These are phyloP conservation scores for Notocelia uddmanniana DNA, from an alignment of 2,888 invertebrate species.

Conservation along the genomic window DNA sequence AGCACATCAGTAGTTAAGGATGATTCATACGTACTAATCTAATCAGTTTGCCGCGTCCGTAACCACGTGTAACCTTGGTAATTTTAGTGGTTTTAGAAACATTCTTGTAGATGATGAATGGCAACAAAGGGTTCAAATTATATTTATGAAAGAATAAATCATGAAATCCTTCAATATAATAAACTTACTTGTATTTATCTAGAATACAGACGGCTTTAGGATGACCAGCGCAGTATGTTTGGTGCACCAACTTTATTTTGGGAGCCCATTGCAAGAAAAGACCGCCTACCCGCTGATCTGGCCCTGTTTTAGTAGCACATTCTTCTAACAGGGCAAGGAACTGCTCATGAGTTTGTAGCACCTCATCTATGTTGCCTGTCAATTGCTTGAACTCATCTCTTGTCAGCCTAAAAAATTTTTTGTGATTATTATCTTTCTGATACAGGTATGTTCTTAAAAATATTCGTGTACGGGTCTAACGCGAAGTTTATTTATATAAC, in stretches of 20 bases:
- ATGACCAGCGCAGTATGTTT: conserved; percentile 96
- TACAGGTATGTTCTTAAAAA: too few relatives aligned
- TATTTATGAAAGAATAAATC: background rate
- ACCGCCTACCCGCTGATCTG: conserved; percentile 95
- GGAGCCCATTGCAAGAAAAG: conserved; percentile 95
- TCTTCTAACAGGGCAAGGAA: conserved; percentile 92
- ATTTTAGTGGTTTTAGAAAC: background rate
- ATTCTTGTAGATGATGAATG: background rate
- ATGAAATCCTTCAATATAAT: background rate
- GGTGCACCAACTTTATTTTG: conserved; percentile 93
- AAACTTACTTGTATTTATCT: conserved; percentile 94
- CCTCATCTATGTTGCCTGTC: conserved; percentile 95
- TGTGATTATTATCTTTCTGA: background rate
- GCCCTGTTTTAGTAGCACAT: conserved; percentile 89
- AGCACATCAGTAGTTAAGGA: too few relatives aligned
- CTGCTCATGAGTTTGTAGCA: conserved; percentile 93
- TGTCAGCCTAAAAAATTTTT: conserved; percentile 87
- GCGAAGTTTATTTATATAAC: too few relatives aligned
- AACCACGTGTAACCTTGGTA: background rate
- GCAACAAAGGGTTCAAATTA: background rate
- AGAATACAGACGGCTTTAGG: conserved; percentile 97
- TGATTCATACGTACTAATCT: too few relatives aligned
- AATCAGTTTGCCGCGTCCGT: background rate
- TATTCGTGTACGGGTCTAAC: too few relatives aligned
- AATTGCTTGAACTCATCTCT: conserved; percentile 94